phyloP scores from a whole-genome alignment of 2,113 vertebrate genomes.

The Odobenus rosmarus region DNA sequence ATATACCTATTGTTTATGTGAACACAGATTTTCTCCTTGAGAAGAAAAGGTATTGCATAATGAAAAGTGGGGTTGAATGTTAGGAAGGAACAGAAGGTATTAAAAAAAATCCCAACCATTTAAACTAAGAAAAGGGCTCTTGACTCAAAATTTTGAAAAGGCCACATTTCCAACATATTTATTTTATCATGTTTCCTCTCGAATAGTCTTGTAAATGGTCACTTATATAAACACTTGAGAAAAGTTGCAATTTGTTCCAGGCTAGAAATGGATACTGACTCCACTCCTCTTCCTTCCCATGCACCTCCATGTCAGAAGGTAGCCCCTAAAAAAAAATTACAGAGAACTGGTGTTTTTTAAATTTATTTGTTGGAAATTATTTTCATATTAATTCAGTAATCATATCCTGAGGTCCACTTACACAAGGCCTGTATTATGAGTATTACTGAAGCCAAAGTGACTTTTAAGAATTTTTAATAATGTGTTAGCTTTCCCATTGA shows the following conservation, averaged over 20 bases:
- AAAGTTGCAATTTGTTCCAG: constrained; percentile 50
- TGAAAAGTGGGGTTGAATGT: not conserved
- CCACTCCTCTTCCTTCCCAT: not conserved
- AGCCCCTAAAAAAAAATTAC: constrained; percentile 32
- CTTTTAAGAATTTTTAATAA: constrained; percentile 71
- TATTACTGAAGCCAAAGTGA: constrained; percentile 56
- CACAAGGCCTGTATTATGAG: constrained; percentile 34
- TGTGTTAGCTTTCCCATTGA: constrained; percentile 43
- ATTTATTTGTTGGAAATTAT: constrained; percentile 61
- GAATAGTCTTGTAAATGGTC: constrained; percentile 34
- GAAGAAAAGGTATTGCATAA: not conserved
- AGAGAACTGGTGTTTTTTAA: not conserved
- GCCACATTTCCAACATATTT: not conserved
- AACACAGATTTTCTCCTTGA: not conserved
- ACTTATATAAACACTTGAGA: constrained; percentile 61
- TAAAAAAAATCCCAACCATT: not conserved
- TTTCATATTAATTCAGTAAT: constrained; percentile 65
- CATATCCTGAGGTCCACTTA: constrained; percentile 54
- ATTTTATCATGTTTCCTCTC: constrained; percentile 15
- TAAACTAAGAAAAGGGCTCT: not conserved
- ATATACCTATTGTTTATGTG: not conserved
- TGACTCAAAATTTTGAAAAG: not conserved
- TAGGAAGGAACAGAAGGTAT: not conserved
- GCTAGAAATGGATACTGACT: constrained; percentile 2
- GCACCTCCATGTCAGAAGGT: not conserved